Evolutionary conservation across 2,113 vertebrate genomes (phyloP).

Genomic region (Plecotus auritus): DNA sequence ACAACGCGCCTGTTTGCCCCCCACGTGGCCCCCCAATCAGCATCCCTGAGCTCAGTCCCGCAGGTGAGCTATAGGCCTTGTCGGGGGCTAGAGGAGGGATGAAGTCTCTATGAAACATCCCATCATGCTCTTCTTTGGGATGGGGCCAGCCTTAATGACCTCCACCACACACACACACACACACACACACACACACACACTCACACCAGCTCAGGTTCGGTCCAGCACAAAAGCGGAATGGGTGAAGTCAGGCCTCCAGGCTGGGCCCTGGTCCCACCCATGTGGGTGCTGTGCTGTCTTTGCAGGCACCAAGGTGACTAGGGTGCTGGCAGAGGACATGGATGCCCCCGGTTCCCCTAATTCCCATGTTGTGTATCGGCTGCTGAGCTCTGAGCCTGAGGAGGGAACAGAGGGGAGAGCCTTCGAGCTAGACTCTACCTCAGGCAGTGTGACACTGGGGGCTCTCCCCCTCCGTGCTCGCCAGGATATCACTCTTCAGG

Average conservation of each 20-base stretch:
- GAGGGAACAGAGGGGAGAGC: not conserved
- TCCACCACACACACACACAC: not conserved
- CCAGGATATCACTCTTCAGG: constrained; percentile 48
- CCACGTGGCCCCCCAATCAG: not conserved
- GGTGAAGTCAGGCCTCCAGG: not conserved
- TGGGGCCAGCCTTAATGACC: not conserved
- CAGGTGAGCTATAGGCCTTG: constrained; percentile 48
- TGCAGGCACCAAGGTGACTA: constrained; percentile 56
- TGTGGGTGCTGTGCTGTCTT: not conserved
- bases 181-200: not conserved
- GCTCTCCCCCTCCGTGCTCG: not conserved
- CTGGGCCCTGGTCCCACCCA: not conserved
- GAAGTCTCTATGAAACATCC: not conserved
- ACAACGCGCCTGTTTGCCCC: constrained; percentile 54
- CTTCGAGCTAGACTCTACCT: constrained; percentile 48
- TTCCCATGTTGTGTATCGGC: constrained; percentile 53
- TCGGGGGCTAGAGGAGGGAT: not conserved
- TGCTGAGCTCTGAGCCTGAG: constrained; percentile 39
- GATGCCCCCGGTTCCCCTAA: constrained; percentile 60
- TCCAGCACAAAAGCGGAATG: not conserved
- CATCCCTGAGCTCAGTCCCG: constrained; percentile 64
- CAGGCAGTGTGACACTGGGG: constrained; percentile 45
- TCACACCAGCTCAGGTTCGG: not conserved
- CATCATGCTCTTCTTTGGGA: not conserved
- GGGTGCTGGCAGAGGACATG: constrained; percentile 44